Percentiles rank a stretch among this genome's conserved stretches.
These are phyloP conservation scores for Acleris literana DNA, from an alignment of 2,888 invertebrate genomes.

Conservation along the genomic window DNA sequence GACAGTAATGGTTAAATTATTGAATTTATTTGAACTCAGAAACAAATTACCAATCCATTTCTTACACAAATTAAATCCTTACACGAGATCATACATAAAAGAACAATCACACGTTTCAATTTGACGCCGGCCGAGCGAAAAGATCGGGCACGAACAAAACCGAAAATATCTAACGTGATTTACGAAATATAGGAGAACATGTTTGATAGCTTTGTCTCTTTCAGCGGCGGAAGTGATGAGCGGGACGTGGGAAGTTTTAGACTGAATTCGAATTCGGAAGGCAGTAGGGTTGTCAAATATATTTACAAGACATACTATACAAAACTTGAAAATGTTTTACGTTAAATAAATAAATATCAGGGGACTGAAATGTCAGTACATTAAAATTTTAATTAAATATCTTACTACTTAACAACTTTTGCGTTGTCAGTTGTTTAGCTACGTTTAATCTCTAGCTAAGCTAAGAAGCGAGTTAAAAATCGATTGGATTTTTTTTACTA, in stretches of 20 bases:
- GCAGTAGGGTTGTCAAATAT: neutral
- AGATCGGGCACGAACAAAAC: neutral
- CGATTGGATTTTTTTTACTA: no score
- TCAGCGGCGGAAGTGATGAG: neutral
- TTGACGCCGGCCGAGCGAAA: constrained; percentile 18
- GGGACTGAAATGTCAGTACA: no score
- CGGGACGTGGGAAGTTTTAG: neutral
- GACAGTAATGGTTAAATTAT: no score
- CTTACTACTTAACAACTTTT: no score
- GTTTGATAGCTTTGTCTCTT: neutral
- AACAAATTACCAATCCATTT: neutral
- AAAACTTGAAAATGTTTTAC: no score
- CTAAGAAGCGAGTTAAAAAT: no score
- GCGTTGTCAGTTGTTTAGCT: no score
- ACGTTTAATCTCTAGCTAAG: no score
- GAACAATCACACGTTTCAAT: constrained; percentile 14
- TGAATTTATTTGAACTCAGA: no score
- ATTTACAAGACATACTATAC: no score
- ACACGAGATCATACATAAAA: neutral
- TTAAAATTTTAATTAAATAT: no score
- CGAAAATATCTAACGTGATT: neutral
- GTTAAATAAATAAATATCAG: no score
- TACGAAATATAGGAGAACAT: neutral
- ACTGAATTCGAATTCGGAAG: neutral
- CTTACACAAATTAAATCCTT: neutral